These are phyloP conservation scores for Pilophorus perplexus DNA, from an alignment of 2,888 invertebrate genomes.

Conservation along the genomic window DNA sequence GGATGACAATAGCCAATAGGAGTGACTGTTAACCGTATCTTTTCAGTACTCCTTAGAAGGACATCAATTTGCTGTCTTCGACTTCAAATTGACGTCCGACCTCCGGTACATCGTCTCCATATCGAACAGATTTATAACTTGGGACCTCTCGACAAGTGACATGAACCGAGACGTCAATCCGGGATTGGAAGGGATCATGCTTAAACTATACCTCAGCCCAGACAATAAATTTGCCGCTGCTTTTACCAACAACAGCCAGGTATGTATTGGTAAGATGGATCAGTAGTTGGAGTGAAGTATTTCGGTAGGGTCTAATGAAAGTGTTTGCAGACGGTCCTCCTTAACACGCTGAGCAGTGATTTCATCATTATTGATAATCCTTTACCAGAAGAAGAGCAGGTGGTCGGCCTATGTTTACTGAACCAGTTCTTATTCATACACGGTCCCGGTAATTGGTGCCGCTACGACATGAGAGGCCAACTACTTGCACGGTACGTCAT, in stretches of 20 bases:
- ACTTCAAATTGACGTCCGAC: slow-evolving; percentile 84
- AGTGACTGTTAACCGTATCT: too few species aligned
- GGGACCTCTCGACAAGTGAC: slow-evolving; percentile 94
- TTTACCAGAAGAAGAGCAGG: slow-evolving; percentile 63
- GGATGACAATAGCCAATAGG: too few species aligned
- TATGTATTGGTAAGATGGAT: slow-evolving; percentile 49
- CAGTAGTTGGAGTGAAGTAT: too few species aligned
- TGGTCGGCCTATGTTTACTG: slow-evolving; percentile 65
- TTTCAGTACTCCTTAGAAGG: slow-evolving; percentile 96
- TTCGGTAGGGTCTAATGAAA: too few species aligned
- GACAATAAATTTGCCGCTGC: slow-evolving; percentile 96
- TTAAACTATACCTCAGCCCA: slow-evolving; percentile 84
- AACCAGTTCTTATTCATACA: slow-evolving; percentile 74
- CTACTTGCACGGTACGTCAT: slow-evolving; percentile 58
- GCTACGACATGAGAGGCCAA: slow-evolving; percentile 75
- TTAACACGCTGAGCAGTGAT: slow-evolving; percentile 93
- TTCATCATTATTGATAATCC: slow-evolving; percentile 83
- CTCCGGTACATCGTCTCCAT: slow-evolving; percentile 91
- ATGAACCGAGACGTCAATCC: slow-evolving; percentile 90
- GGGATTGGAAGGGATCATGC: slow-evolving; percentile 93
- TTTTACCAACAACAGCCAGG: slow-evolving; percentile 92
- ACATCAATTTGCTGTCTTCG: slow-evolving; percentile 96
- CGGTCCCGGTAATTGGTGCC: slow-evolving; percentile 72
- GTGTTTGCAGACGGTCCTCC: slow-evolving; percentile 71
- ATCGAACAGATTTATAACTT: slow-evolving; percentile 94